Conservation (phyloP, 2,888 invertebrate genomes). For the Melipona bicolor region DNA sequence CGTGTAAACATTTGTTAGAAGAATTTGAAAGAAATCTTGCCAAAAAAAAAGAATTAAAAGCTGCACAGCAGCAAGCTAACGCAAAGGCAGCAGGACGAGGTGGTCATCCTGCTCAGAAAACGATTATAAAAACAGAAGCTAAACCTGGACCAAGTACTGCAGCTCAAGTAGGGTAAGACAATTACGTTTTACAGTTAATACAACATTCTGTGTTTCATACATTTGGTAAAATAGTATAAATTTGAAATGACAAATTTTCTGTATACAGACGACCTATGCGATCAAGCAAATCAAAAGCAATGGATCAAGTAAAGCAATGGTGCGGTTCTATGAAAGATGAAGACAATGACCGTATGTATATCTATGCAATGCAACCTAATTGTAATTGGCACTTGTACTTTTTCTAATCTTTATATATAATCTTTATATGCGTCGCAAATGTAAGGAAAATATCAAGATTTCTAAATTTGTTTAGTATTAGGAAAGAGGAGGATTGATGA, state of each 20-base stretch:
- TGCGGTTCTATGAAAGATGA: slow-evolving; percentile 88
- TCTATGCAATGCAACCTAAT: slow-evolving; percentile 6
- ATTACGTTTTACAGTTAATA: slow-evolving; percentile 4
- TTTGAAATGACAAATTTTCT: background rate
- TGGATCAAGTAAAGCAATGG: slow-evolving; percentile 94
- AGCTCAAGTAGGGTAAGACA: slow-evolving; percentile 77
- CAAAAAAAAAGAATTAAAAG: slow-evolving; percentile 90
- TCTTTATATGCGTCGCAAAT: background rate
- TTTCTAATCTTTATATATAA: background rate
- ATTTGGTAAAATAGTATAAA: background rate
- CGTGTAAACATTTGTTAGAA: slow-evolving; percentile 91
- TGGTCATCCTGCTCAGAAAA: slow-evolving; percentile 69
- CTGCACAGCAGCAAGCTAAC: slow-evolving; percentile 81
- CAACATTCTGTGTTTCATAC: background rate
- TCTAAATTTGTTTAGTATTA: slow-evolving; percentile 64
- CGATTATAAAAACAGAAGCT: slow-evolving; percentile 76
- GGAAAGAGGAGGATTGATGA: slow-evolving; percentile 84
- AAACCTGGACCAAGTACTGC: slow-evolving; percentile 82
- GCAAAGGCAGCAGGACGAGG: slow-evolving; percentile 68
- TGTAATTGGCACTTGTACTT: background rate
- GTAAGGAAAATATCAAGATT: background rate
- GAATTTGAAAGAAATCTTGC: slow-evolving; percentile 93
- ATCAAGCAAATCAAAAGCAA: slow-evolving; percentile 92
- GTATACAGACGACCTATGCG: slow-evolving; percentile 88
- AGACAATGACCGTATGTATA: slow-evolving; percentile 81